Evolutionary conservation across 2,888 invertebrate species (phyloP), one percentile per base, ranked within the genome.

Genomic region (Drosophila meridionalis): DNA sequence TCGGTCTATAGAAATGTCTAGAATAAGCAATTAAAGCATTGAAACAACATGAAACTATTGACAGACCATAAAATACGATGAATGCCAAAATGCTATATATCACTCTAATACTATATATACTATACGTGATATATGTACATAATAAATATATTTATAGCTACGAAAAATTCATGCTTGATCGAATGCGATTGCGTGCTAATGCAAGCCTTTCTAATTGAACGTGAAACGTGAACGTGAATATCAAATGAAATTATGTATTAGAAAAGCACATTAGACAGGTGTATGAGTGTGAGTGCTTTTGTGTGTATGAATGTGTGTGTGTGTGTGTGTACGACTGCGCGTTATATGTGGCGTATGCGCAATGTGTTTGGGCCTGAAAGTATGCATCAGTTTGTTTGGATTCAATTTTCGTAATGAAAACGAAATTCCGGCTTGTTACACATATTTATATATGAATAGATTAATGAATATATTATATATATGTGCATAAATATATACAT

Each of bases 341-440:
- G 64, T 48, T 59, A 65, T n/a, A 30, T 52, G 63, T 69, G 72
- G 67, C 83, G 90, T 83, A 87, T 90, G 69, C 83, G 90, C 75
- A 90, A 80, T 82, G 38, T 30, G 42, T 36, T 20, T 34, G 34
- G 57, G 72, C 81, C 86, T 67, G 45, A 45, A 89, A 90, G 91
- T 90, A 90, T 78, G 91, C 87, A 76, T 36, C 80, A 69, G 53
- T 61, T 70, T 83, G 69, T 76, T 78, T 73, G 59, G 57, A 38
- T 73, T 76, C 62, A 69, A 90, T 73, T 87, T 70, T 12, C 56
- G 58, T 90, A 80, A 88, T 76, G 77, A 88, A 83, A 61, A 78
- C 43, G 57, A 73, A 71, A 72, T 57, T 55, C 34, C 32, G 57
- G 40, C 60, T 50, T 36, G 34, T n/a, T 32, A 20, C 40, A 50